phyloP scores from a whole-genome alignment of 2,888 invertebrate species.

The Drosophila histrio region DNA sequence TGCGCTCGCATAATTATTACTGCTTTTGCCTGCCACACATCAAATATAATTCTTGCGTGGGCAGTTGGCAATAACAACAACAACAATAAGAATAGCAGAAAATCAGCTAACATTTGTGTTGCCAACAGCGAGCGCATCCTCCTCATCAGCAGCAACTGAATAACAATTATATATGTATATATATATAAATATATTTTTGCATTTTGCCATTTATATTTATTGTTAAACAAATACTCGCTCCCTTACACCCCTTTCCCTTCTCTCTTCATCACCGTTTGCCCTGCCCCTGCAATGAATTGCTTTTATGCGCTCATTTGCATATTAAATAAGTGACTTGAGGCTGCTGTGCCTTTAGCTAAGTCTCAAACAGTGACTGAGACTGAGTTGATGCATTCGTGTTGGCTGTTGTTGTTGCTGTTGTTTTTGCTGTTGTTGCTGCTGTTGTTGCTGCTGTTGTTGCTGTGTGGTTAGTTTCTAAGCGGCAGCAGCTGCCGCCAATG shows the following conservation, averaged over 20 bases:
- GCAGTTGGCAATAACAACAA: constrained; percentile 17
- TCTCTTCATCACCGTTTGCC: constrained; percentile 22
- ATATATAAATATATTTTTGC: constrained; percentile 19
- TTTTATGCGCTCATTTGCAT: constrained; percentile 78
- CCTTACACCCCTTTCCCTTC: background rate
- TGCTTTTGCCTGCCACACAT: constrained; percentile 47
- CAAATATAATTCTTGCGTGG: constrained; percentile 50
- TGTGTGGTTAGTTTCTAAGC: constrained; percentile 66
- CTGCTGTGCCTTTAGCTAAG: constrained; percentile 5
- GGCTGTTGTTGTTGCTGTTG: constrained; percentile 37
- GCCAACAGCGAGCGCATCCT: constrained; percentile 59
- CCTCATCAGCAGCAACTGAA: constrained; percentile 58
- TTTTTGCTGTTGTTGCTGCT: constrained; percentile 14
- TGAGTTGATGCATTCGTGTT: constrained; percentile 56
- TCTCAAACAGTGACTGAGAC: constrained; percentile 12
- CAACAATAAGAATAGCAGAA: constrained; percentile 17
- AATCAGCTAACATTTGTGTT: constrained; percentile 42
- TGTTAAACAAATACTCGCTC: constrained; percentile 65
- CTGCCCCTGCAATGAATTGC: constrained; percentile 74
- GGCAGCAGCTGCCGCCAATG: constrained; percentile 61
- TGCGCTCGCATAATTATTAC: constrained; percentile 72
- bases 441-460: constrained; percentile 14
- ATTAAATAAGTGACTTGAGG: constrained; percentile 67
- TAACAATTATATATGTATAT: constrained; percentile 57
- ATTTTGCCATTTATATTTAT: constrained; percentile 61